These are phyloP conservation scores for Drosophila prostipennis DNA, from an alignment of 2,888 invertebrate species.

Conservation along the genomic window DNA sequence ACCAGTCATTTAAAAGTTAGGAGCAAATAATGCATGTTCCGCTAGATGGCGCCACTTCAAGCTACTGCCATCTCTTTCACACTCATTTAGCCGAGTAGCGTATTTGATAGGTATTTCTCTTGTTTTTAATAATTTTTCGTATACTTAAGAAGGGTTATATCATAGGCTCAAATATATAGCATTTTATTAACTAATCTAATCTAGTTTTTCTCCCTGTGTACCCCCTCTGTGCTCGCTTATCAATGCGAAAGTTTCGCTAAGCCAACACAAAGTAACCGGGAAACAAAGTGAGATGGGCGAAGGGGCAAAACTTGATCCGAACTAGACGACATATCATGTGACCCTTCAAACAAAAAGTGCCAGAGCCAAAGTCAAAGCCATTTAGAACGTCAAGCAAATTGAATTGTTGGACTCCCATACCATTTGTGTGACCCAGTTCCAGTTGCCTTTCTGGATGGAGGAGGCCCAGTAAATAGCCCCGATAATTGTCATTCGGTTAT, in stretches of 20 bases:
- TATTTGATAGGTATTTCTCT: too few relatives aligned
- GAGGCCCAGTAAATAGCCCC: slow-evolving; percentile 36
- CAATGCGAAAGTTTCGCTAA: slow-evolving; percentile 65
- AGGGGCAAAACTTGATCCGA: slow-evolving; percentile 54
- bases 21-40: too few relatives aligned
- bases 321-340: slow-evolving; percentile 52
- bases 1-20: too few relatives aligned
- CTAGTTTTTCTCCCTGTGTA: slow-evolving; percentile 26
- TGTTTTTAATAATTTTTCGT: too few relatives aligned
- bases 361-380: slow-evolving; percentile 56
- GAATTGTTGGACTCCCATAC: slow-evolving; percentile 50
- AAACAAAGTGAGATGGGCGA: slow-evolving; percentile 15
- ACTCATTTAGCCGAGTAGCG: too few relatives aligned
- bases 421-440: slow-evolving; percentile 15
- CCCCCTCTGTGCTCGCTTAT: slow-evolving; percentile 44
- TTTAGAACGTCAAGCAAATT: slow-evolving; percentile 76
- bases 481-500: slow-evolving; percentile 45
- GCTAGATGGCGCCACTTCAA: too few relatives aligned
- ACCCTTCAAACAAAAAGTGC: slow-evolving; percentile 27
- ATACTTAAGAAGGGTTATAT: too few relatives aligned
- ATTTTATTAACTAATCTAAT: not conserved
- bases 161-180: too few relatives aligned
- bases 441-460: not conserved
- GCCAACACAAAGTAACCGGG: slow-evolving; percentile 62
- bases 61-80: too few relatives aligned